phyloP scores from a whole-genome alignment of 1,140 invertebrate species.

The Papilio polyxenes region DNA sequence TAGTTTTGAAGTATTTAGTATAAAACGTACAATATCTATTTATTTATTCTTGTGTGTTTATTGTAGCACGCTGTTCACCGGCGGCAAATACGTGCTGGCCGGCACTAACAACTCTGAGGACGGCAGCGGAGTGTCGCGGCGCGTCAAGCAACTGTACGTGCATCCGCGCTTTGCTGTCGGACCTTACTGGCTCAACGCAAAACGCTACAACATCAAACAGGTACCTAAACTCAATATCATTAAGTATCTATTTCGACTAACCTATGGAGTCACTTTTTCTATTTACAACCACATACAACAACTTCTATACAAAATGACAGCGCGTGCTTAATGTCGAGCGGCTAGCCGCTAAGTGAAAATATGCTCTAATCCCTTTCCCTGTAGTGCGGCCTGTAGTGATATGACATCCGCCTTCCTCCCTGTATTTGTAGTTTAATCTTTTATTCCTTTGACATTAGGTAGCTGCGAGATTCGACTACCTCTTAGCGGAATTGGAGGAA shows the following conservation, averaged over 20 bases:
- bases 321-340: too few relatives aligned
- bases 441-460: slow-evolving; percentile 49
- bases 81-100: slow-evolving; percentile 60
- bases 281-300: background rate
- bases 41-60: background rate
- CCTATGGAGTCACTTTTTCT: background rate
- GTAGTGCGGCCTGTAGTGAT: too few relatives aligned
- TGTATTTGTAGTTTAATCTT: background rate
- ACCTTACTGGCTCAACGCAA: slow-evolving; percentile 70
- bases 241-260: background rate
- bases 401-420: background rate
- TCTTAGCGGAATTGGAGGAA: slow-evolving; percentile 64
- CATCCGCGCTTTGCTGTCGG: slow-evolving; percentile 71
- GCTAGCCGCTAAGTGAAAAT: too few relatives aligned
- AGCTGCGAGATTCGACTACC: slow-evolving; percentile 68
- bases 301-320: too few relatives aligned
- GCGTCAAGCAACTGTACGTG: slow-evolving; percentile 60
- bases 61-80: slow-evolving; percentile 69
- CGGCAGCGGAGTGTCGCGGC: slow-evolving; percentile 50
- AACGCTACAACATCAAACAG: slow-evolving; percentile 63
- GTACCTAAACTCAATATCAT: slow-evolving; percentile 43
- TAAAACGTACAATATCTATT: background rate
- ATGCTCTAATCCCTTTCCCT: too few relatives aligned
- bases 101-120: slow-evolving; percentile 68
- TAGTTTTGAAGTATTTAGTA: background rate